A percentile compares a stretch with the other conserved stretches of the same genome.
Evolutionary conservation across 2,113 vertebrate genomes (phyloP).

Genomic region (Felis chaus): DNA sequence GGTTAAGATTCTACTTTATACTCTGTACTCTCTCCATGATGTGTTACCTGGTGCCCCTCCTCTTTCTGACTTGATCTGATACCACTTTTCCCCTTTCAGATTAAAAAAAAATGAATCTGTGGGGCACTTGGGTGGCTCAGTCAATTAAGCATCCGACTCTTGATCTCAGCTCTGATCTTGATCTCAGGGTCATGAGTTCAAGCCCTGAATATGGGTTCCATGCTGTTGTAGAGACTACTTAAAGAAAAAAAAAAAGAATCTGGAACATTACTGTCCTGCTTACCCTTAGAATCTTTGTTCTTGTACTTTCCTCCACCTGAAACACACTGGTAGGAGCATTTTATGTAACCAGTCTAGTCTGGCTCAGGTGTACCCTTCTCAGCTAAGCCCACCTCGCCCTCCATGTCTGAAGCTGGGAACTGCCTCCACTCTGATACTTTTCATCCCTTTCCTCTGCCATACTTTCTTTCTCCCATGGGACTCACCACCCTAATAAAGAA

Average conservation of each 20-base stretch:
- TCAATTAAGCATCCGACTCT: too few relatives aligned
- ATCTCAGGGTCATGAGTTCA: too few relatives aligned
- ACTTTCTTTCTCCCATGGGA: not conserved
- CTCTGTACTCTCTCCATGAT: not conserved
- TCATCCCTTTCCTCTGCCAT: not conserved
- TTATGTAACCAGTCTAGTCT: fast-evolving
- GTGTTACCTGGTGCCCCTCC: not conserved
- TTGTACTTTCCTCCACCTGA: not conserved
- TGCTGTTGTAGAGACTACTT: too few relatives aligned
- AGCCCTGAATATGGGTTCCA: too few relatives aligned
- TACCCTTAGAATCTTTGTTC: not conserved
- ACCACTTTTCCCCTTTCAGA: not conserved
- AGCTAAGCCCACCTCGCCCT: not conserved
- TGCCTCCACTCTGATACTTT: too few relatives aligned
- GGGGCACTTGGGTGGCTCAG: not conserved
- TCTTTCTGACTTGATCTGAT: not conserved
- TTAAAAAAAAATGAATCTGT: not conserved
- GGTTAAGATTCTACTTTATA: not conserved
- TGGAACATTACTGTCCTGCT: not conserved
- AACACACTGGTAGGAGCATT: not conserved
- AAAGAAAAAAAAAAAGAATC: too few relatives aligned
- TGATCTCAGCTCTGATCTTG: too few relatives aligned
- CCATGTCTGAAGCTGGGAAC: not conserved
- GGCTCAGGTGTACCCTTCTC: too few relatives aligned
- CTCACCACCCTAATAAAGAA: not conserved